Evolutionary conservation across 2,888 invertebrate species (phyloP), one percentile per base, ranked within the genome.

Genomic region (Meganola albula): DNA sequence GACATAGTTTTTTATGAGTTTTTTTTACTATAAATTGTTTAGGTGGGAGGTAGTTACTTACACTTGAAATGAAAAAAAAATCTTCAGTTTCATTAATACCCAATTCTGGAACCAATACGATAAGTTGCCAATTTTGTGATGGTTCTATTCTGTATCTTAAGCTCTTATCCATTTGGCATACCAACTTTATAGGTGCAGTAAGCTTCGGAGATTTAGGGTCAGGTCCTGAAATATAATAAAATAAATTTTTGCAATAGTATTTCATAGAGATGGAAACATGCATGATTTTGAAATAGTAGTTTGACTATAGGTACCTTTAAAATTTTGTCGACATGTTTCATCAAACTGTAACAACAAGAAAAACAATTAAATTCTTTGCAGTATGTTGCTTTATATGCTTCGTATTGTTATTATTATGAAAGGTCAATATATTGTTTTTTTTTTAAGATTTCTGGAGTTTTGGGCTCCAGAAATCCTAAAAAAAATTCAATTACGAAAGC

Each of bases 31-130:
- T n/a, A n/a, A n/a, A n/a, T n/a, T n/a, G n/a, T n/a, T n/a, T n/a
- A n/a, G n/a, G n/a, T n/a, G n/a, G n/a, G n/a, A n/a, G n/a, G n/a
- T 5, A 12, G 12, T 24, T 26, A 46, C 48, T 47, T 34, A 47
- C 46, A 48, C n/a, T n/a, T n/a, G n/a, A n/a, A n/a, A n/a, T n/a
- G n/a, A n/a, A n/a, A n/a, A n/a, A n/a, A n/a, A n/a, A n/a, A n/a
- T n/a, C n/a, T n/a, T n/a, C n/a, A n/a, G n/a, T n/a, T n/a, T n/a
- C n/a, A n/a, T n/a, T n/a, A n/a, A n/a, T n/a, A 7, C 20, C 8
- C 8, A n/a, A 7, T 20, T 20, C 34, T 7, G 61, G 56, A 2
- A 57, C 32, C 9, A 63, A 27, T 1, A 56, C 28, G 6, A 63
- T 41, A 1, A 65, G 30, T 34, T 63, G 63, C 40, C 31, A 41